Evolutionary conservation across 2,888 invertebrate species (phyloP).

Genomic region (Rhimphoctona megacephalus): DNA sequence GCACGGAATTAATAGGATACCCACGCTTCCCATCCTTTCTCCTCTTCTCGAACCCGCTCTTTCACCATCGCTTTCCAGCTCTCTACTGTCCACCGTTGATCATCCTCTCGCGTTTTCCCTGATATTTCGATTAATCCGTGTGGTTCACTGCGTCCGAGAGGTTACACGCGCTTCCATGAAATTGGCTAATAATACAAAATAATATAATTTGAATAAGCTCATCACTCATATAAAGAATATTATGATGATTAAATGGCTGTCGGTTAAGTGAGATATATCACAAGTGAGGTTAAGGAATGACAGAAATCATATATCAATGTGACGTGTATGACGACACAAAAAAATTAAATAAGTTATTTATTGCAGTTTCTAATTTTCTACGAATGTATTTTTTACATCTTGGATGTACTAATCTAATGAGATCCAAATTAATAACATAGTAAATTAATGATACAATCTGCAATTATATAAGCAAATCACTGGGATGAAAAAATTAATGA

Average conservation of each 20-base stretch:
- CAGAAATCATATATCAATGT: neutral
- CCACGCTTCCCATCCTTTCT: neutral
- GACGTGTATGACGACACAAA: neutral
- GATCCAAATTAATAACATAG: too few species aligned
- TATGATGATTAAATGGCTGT: conserved; percentile 1
- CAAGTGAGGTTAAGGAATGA: neutral
- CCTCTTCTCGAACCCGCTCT: neutral
- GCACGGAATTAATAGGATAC: conserved; percentile 56
- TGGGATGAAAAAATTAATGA: neutral
- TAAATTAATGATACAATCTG: neutral
- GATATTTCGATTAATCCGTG: conserved; percentile 60
- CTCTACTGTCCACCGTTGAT: conserved; percentile 8
- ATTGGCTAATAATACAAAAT: conserved; percentile 49
- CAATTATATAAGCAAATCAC: neutral
- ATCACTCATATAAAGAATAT: conserved; percentile 22
- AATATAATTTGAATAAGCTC: conserved; percentile 44
- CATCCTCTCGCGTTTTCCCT: conserved; percentile 22
- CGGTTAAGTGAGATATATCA: neutral
- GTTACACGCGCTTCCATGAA: conserved; percentile 27
- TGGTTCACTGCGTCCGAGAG: conserved; percentile 29
- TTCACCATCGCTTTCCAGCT: conserved; percentile 20
- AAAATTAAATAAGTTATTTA: neutral
- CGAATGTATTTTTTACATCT: neutral
- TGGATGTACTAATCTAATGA: neutral
- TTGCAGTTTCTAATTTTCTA: neutral